Conservation (phyloP, 2,797 vertebrate species). For the Otolemur crassicaudatus region DNA sequence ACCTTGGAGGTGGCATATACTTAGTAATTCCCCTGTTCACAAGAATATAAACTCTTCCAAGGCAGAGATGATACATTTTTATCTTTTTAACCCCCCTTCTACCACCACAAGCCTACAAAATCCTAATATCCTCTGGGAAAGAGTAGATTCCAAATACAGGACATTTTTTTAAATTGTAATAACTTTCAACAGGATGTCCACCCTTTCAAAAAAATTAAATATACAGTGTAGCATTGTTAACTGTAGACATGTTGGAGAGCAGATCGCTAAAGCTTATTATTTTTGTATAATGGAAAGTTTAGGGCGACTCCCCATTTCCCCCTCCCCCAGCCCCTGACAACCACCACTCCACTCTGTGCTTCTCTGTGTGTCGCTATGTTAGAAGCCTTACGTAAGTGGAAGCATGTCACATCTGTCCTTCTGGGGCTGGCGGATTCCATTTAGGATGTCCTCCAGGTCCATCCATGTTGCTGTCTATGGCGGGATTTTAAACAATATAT, state of each 20-base stretch:
- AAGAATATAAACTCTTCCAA: not conserved
- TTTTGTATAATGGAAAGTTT: not conserved
- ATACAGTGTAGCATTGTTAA: not conserved
- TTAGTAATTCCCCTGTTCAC: not conserved
- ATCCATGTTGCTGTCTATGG: not conserved
- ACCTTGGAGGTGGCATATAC: not conserved
- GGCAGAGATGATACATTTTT: not conserved
- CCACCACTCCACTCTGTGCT: not conserved
- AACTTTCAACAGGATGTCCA: not conserved
- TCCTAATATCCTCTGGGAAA: not conserved
- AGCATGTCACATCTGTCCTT: not conserved
- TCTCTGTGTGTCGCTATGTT: not conserved
- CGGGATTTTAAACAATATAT: not conserved
- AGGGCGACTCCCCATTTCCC: no score
- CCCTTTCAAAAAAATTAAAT: not conserved
- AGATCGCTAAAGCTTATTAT: not conserved
- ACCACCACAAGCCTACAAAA: not conserved
- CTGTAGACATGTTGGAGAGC: not conserved
- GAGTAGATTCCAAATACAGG: not conserved
- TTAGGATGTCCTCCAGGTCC: not conserved
- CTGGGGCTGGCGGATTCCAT: not conserved
- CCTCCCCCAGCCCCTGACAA: no score
- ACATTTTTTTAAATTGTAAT: not conserved
- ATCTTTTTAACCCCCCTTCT: not conserved
- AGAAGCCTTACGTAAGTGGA: not conserved